Percentiles rank a stretch among this genome's conserved stretches.
These are phyloP conservation scores for Calyptommatus sinebrachiatus DNA, from an alignment of 2,113 vertebrate species.

Conservation along the genomic window DNA sequence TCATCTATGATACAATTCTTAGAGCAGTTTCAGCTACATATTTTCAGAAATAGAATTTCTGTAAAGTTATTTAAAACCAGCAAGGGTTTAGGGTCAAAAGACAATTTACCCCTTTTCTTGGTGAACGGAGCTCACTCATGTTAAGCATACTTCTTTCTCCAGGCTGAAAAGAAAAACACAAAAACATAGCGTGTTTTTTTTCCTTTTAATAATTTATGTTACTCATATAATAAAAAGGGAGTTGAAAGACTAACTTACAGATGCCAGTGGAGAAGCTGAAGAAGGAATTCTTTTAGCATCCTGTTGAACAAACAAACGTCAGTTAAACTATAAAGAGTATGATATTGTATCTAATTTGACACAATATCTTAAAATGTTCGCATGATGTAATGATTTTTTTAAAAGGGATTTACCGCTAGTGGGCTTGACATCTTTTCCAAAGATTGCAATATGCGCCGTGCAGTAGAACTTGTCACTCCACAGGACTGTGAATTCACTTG, in stretches of 20 bases:
- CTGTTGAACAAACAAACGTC: conserved; percentile 67
- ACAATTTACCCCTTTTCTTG: conserved; percentile 82
- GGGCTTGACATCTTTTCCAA: conserved; percentile 98
- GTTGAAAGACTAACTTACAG: conserved; percentile 76
- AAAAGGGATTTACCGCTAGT: conserved; percentile 79
- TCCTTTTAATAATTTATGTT: neutral
- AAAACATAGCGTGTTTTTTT: conserved; percentile 24
- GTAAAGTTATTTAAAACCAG: neutral
- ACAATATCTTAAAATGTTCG: neutral
- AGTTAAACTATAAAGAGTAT: conserved; percentile 6
- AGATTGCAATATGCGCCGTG: conserved; percentile 90
- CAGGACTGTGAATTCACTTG: conserved; percentile 83
- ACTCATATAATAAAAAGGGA: conserved; percentile 9
- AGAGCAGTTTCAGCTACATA: neutral
- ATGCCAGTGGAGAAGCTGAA: conserved; percentile 74
- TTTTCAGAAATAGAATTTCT: neutral
- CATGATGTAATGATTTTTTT: conserved; percentile 6
- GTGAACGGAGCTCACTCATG: conserved; percentile 69
- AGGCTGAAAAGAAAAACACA: conserved; percentile 68
- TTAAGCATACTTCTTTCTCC: conserved; percentile 76
- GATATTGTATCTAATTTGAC: conserved; percentile 20
- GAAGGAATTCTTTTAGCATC: conserved; percentile 95
- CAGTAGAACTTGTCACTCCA: conserved; percentile 92
- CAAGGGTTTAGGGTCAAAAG: neutral
- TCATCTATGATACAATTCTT: neutral